Base-by-base conservation (phyloP, 2,113 vertebrate species). In the Odontesthes bonariensis region DNA sequence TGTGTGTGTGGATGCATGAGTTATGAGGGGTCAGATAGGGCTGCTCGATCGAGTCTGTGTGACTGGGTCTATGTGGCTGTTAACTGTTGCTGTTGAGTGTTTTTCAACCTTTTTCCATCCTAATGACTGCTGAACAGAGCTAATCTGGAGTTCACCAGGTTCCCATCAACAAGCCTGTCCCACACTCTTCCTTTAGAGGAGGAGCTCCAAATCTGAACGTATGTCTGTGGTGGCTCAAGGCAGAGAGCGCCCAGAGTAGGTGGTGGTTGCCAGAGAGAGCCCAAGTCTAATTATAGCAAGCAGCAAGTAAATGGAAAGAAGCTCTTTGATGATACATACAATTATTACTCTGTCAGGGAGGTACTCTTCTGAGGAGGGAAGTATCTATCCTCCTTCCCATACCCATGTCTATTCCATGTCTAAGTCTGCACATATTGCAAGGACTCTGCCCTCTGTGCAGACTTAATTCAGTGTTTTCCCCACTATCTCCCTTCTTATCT, bases 281-380 rank as follows among this genome's bases (percentile, higher is more conserved):
- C n/a, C 42, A 35, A 38, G 67, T 81, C 83, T 92, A 93, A 89
- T 86, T 87, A 89, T 92, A 91, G 87, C 71, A 61, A 65, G 69
- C 86, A 89, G 89, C 83, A 93, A 91, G 85, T 73, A 69, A 85
- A 70, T 73, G 73, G 84, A 78, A 73, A 87, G 61, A 68, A 84
- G 78, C 35, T 69, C 68, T 85, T 82, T 89, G 82, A 88, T 85
- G 64, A 85, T 83, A 64, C 73, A 75, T 88, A 75, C 76, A 88
- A 84, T 88, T 91, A 84, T 85, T 74, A 77, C 81, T 79, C 62
- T 76, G 67, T 77, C 60, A 79, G 57, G 73, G 57, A 77, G 84
- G 83, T 60, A 59, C 31, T 64, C 69, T 64, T 55, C 55, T 73
- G 65, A 77, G 73, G 47, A 69, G 64, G 55, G 54, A 47, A 69